Evolutionary conservation across 2,888 invertebrate genomes (phyloP), one percentile per base, ranked within the genome.

Genomic region (Macrosoma leucophasiata): DNA sequence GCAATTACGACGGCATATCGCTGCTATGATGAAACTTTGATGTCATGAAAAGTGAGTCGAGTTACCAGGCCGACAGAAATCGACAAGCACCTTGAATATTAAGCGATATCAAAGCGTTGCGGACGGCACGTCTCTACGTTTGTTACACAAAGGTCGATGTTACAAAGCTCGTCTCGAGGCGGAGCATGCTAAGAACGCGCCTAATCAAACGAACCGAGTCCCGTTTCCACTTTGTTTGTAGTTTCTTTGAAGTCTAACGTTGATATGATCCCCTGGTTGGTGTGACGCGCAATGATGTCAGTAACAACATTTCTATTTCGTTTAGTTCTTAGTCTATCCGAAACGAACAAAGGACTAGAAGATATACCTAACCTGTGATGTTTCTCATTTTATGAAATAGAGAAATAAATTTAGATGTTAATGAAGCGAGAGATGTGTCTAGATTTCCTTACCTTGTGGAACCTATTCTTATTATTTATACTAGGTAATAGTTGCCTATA

Each of bases 201-300:
- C 81, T 77, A 81, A 81, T 82, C 79, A 81, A 79, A 75, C 76
- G 77, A 62, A 58, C 70, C 58, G 61, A 65, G 62, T 70, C 58
- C 64, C 63, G 70, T 67, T 58, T 73, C 66, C 73, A 74, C 77
- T 79, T 78, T 76, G 77, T 75, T 58, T 57, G 63, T 70, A 71
- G 75, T 75, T 75, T 69, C 78, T 81, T 78, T 79, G 78, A 79
- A 66, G 70, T 71, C 62, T 52, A 58, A 33, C 36, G 60, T 61
- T 67, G 65, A 62, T 72, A 73, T 75, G 72, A 65, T 66, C 55
- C 61, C 64, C 58, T 72, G 62, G 72, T 73, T 68, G 58, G 54
- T 50, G 53, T 55, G 58, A 59, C 57, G 50, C 40, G 37, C 33
- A 33, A 31, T 38, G 39, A 36, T 28, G 17, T 33, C 23, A 39